Evolutionary conservation across 2,797 vertebrate species (phyloP).

Genomic region (Acanthurus leucopareius): DNA sequence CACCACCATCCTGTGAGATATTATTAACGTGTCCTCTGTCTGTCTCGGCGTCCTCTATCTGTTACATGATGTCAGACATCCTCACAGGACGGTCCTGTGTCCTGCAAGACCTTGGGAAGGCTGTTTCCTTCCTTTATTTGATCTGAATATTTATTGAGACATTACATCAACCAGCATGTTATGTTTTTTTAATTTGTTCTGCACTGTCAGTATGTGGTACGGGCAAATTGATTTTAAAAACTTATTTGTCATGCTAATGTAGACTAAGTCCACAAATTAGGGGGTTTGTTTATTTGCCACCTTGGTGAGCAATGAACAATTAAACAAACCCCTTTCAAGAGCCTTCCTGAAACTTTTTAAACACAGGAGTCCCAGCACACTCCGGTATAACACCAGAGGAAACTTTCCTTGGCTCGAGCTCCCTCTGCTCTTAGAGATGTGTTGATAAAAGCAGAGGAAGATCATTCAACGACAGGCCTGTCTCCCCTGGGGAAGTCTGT

Average conservation of each 20-base stretch:
- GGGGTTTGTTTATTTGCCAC: conserved; percentile 32
- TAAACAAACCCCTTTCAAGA: conserved; percentile 9
- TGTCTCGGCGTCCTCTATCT: conserved; percentile 25
- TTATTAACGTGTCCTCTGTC: conserved; percentile 45
- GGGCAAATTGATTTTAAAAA: conserved; percentile 46
- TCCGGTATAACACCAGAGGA: conserved; percentile 18
- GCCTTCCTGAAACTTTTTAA: conserved; percentile 26
- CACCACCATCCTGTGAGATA: conserved; percentile 28
- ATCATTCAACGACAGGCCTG: conserved; percentile 64
- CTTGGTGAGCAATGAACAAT: conserved; percentile 1
- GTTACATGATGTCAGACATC: conserved; percentile 20
- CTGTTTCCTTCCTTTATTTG: neutral
- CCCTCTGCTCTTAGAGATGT: conserved; percentile 45
- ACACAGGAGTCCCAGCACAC: conserved; percentile 23
- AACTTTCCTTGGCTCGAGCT: conserved; percentile 36
- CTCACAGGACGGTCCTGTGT: conserved; percentile 12
- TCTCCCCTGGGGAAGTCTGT: conserved; percentile 53
- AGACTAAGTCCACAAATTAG: conserved; percentile 34
- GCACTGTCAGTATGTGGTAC: conserved; percentile 26
- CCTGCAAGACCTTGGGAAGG: conserved; percentile 19
- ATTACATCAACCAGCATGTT: conserved; percentile 7
- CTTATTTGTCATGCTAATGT: conserved; percentile 55
- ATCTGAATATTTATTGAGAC: conserved; percentile 34
- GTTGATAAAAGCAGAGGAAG: conserved; percentile 66
- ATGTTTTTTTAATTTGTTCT: conserved; percentile 30